Conservation (phyloP, 2,113 vertebrate species). For the Podarcis raffonei region DNA sequence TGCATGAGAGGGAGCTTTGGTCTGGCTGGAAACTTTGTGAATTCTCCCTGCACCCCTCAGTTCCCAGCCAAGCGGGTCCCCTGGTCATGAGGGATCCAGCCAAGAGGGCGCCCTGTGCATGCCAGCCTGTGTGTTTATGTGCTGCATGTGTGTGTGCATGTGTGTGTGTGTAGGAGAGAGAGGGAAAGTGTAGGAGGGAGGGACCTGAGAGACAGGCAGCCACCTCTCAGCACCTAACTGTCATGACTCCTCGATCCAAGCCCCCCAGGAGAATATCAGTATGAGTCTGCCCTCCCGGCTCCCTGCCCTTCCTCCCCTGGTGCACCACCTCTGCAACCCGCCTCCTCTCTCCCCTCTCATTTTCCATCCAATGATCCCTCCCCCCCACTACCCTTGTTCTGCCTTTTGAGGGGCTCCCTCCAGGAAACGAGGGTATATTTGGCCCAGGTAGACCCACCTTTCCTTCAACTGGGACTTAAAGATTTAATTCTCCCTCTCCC, state of each 20-base stretch:
- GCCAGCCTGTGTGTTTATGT: not conserved
- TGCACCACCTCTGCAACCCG: not conserved
- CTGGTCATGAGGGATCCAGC: conserved; percentile 17
- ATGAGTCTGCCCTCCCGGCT: not conserved
- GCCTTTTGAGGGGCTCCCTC: not conserved
- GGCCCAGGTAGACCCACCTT: no score
- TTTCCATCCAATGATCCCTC: not conserved
- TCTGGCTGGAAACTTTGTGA: not conserved
- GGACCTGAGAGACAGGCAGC: not conserved
- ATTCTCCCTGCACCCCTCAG: not conserved
- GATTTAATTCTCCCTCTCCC: no score
- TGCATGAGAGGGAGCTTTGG: no score
- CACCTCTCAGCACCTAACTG: conserved; percentile 9
- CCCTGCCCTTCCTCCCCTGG: not conserved
- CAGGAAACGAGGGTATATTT: no score
- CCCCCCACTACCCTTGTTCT: not conserved
- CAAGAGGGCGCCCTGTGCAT: conserved; percentile 15
- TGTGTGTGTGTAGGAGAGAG: not conserved
- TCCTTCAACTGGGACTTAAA: no score
- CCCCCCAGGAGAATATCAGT: conserved; percentile 16
- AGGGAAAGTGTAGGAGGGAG: no score
- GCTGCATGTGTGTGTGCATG: not conserved
- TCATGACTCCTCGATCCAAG: conserved; percentile 9
- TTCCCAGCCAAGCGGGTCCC: conserved; percentile 15
- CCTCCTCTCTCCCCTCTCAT: not conserved